Conservation (phyloP, 2,113 vertebrate genomes). For the Pleuronectes platessa region DNA sequence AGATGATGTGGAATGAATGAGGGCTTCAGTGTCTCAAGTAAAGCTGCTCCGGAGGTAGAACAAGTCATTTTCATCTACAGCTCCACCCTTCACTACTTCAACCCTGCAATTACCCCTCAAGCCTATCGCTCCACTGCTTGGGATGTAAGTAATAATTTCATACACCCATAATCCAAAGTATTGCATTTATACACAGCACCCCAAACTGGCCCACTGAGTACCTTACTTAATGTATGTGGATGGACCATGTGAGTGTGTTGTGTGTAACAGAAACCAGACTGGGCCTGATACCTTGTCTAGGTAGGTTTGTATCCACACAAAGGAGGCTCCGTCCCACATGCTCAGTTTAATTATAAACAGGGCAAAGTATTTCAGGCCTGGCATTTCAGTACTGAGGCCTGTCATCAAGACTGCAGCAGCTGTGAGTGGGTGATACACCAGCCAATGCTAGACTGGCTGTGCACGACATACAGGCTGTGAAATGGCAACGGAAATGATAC, state of each 20-base stretch:
- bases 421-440: slow-evolving; percentile 56
- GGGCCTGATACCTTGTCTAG: neutral
- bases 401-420: slow-evolving; percentile 61
- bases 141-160: neutral
- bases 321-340: neutral
- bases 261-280: neutral
- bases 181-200: slow-evolving; percentile 27
- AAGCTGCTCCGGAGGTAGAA: slow-evolving; percentile 1
- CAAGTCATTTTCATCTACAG: slow-evolving; percentile 44
- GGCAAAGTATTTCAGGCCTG: slow-evolving; percentile 69
- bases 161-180: slow-evolving; percentile 5
- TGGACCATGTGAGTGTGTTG: neutral
- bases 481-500: neutral
- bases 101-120: slow-evolving; percentile 65
- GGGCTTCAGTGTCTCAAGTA: neutral
- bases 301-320: neutral
- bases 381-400: slow-evolving; percentile 52
- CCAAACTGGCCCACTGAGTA: slow-evolving; percentile 15
- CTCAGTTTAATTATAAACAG: slow-evolving; percentile 62
- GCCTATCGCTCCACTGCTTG: neutral
- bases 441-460: neutral
- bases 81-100: slow-evolving; percentile 53
- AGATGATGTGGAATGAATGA: neutral
- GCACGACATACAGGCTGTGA: neutral
- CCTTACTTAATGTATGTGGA: slow-evolving; percentile 5